Conservation (phyloP, 2,797 vertebrate species). For the Limnodromus scolopaceus region DNA sequence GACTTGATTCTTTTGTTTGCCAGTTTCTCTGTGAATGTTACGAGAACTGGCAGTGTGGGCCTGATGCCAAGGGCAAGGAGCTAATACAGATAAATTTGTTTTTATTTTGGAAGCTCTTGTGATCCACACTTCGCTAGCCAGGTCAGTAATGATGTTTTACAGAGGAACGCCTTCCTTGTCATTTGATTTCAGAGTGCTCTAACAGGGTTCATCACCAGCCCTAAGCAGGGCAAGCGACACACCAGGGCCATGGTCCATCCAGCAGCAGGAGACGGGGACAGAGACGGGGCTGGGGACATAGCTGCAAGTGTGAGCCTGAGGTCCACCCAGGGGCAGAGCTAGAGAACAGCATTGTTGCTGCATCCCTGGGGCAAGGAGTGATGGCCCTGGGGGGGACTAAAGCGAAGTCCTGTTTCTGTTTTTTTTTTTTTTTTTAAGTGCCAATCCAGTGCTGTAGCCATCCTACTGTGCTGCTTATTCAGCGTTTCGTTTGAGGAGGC, state of each 20-base stretch:
- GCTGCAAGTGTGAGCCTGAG: background rate
- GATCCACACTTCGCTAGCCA: background rate
- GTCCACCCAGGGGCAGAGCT: background rate
- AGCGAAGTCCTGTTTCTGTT: background rate
- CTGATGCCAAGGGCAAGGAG: background rate
- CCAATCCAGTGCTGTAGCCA: background rate
- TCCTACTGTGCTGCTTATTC: background rate
- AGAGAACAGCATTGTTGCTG: background rate
- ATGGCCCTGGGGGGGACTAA: background rate
- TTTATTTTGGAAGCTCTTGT: background rate
- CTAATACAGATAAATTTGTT: background rate
- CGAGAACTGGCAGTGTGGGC: background rate
- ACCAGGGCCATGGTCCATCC: background rate
- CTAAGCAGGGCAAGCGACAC: fast-evolving
- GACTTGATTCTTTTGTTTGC: background rate
- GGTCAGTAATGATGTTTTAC: background rate
- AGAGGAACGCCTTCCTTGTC: background rate
- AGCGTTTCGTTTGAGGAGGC: background rate
- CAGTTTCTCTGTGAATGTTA: background rate
- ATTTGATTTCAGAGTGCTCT: background rate
- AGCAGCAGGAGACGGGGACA: background rate
- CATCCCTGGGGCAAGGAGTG: background rate
- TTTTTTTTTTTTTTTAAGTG: background rate
- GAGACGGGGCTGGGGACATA: background rate
- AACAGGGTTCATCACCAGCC: background rate